A percentile compares a stretch with the other conserved stretches of the same genome.
phyloP scores from a whole-genome alignment of 2,113 vertebrate species.

The Lophochroa leadbeateri region DNA sequence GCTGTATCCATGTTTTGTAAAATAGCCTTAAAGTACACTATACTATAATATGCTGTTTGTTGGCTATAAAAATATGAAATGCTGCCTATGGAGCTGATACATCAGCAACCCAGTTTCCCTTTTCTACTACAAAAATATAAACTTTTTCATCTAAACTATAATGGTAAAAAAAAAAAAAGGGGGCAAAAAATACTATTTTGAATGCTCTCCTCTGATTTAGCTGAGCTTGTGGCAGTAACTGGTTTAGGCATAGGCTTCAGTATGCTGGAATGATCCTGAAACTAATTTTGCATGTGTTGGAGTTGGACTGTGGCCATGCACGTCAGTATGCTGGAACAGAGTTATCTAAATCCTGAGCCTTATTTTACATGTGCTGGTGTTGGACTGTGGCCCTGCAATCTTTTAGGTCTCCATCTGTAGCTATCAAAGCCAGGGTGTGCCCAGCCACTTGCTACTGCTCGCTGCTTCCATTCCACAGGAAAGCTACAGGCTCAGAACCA shows the following conservation, averaged over 20 bases:
- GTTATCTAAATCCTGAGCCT: constrained; percentile 72
- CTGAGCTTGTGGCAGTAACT: constrained; percentile 61
- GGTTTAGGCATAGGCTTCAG: constrained; percentile 66
- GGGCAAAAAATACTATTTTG: not conserved
- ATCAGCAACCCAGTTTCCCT: not conserved
- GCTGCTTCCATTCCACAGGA: not conserved
- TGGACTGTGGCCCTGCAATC: constrained; percentile 70
- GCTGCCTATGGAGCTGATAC: not conserved
- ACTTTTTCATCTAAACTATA: not conserved
- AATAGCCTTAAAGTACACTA: not conserved
- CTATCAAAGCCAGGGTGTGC: constrained; percentile 65
- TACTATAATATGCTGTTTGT: not conserved
- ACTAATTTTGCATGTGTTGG: constrained; percentile 74
- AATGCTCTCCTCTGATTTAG: constrained; percentile 30
- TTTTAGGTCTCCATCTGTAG: constrained; percentile 71
- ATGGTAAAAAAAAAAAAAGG: not conserved
- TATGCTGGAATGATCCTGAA: constrained; percentile 71
- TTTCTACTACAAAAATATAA: not conserved
- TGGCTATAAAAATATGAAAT: not conserved
- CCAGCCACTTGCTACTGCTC: constrained; percentile 37
- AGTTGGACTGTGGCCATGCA: constrained; percentile 59
- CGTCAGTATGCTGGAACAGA: constrained; percentile 71
- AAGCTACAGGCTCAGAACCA: not conserved
- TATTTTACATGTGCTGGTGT: constrained; percentile 72
- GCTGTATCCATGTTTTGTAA: not conserved